Evolutionary conservation across 2,113 vertebrate species (phyloP), one percentile per base, ranked within the genome.

Genomic region (Bagarius yarrelli): DNA sequence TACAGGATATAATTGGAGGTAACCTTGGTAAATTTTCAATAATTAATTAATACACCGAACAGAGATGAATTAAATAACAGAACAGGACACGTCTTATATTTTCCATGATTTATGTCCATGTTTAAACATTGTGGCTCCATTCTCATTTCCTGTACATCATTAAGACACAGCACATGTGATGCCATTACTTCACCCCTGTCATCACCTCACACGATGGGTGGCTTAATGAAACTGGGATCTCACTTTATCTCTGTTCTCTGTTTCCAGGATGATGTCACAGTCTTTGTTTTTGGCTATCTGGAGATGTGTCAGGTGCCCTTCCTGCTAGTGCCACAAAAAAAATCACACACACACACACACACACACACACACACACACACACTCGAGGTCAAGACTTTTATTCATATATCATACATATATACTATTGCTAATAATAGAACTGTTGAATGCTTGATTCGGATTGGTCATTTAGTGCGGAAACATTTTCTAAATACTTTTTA

Each of bases 251-350:
- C 80, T 25, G 59, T 76, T 69, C 40, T 79, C 60, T 60, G 61
- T 81, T 85, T 85, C 84, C 84, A 63, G 72, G 72, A 75, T 86
- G 81, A 86, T 79, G 81, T 83, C 84, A 86, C 44, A 57, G 23
- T 81, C 81, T 85, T 85, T 85, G 84, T 85, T 77, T 56, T 25
- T 23, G 9, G 47, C 56, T 63, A 61, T 76, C 76, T 78, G 34
- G 36, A 83, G 66, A 52, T 74, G 78, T 74, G 74, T 81, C 84
- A 83, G 81, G 78, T 83, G 81, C 70, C 75, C 57, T 80, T 82
- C 81, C 79, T 57, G 71, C 81, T 80, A n/a, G 64, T n/a, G 34
- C 55, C 53, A 64, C 47, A 13, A 71, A 64, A 47, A 79, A 21
- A 25, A 72, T n/a, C 44, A 47, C 53, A 64, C 15, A 55, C 53